Conservation (phyloP, 2,797 vertebrate species). For the Gallinago stenura region DNA sequence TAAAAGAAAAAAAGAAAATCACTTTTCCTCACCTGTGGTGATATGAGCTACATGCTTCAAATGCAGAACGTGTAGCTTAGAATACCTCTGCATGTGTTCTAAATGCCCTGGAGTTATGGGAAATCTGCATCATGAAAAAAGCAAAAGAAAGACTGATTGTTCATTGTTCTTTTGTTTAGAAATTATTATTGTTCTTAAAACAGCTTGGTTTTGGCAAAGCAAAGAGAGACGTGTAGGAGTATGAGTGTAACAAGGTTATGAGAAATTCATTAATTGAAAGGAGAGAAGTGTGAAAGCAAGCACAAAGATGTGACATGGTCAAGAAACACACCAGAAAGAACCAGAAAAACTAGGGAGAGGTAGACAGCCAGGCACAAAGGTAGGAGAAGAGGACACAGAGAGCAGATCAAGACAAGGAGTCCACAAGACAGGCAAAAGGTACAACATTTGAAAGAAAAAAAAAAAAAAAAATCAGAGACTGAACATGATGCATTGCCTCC, state of each 20-base stretch:
- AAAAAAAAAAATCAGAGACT: background rate
- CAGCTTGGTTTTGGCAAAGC: background rate
- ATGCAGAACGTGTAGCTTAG: background rate
- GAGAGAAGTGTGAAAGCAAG: background rate
- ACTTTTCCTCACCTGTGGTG: background rate
- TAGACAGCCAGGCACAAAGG: background rate
- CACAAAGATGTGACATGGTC: background rate
- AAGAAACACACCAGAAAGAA: background rate
- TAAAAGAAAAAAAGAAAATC: background rate
- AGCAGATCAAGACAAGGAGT: background rate
- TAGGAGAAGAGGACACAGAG: background rate
- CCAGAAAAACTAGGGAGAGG: background rate
- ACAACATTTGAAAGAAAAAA: background rate
- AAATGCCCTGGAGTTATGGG: background rate
- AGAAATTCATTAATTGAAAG: background rate
- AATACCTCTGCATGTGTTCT: background rate
- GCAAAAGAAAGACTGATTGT: background rate
- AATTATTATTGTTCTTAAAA: background rate
- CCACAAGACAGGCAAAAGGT: background rate
- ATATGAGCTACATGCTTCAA: background rate
- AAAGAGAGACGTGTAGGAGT: background rate
- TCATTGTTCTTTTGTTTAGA: background rate
- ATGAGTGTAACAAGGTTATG: background rate
- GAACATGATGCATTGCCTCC: background rate
- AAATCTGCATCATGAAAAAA: background rate